Conservation (phyloP, 2,113 vertebrate genomes). For the Pantherophis guttatus region DNA sequence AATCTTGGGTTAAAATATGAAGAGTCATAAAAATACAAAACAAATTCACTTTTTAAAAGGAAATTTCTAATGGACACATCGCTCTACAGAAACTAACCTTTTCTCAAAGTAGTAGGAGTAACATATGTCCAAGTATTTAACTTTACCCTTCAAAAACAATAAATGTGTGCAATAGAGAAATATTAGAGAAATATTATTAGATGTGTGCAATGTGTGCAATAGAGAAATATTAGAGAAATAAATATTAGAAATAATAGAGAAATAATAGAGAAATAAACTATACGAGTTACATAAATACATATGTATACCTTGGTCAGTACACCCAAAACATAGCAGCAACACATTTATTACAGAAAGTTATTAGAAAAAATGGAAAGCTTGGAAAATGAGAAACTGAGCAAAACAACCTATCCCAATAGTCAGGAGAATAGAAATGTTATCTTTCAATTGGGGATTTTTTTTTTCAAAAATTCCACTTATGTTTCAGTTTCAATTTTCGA, state of each 20-base stretch:
- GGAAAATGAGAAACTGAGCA: not conserved
- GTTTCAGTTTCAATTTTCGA: constrained; percentile 53
- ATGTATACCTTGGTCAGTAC: not conserved
- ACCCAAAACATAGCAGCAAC: not conserved
- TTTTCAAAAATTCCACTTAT: constrained; percentile 56
- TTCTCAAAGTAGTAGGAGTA: not conserved
- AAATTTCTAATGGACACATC: not conserved
- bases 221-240: no score
- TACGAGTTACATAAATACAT: not conserved
- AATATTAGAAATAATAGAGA: no score
- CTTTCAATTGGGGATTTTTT: constrained; percentile 14
- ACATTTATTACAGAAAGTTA: not conserved
- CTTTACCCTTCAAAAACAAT: not conserved
- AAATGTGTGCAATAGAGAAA: not conserved
- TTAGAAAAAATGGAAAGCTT: not conserved
- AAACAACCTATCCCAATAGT: not conserved
- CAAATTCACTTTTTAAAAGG: not conserved
- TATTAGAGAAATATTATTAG: no score
- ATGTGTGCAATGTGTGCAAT: no score
- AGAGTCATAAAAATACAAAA: not conserved
- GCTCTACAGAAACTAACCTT: not conserved
- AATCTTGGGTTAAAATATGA: not conserved
- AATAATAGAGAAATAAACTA: not conserved
- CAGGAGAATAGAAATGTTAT: constrained; percentile 29
- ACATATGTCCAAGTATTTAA: not conserved